phyloP scores from a whole-genome alignment of 2,888 invertebrate genomes.

The Venusia cambrica region DNA sequence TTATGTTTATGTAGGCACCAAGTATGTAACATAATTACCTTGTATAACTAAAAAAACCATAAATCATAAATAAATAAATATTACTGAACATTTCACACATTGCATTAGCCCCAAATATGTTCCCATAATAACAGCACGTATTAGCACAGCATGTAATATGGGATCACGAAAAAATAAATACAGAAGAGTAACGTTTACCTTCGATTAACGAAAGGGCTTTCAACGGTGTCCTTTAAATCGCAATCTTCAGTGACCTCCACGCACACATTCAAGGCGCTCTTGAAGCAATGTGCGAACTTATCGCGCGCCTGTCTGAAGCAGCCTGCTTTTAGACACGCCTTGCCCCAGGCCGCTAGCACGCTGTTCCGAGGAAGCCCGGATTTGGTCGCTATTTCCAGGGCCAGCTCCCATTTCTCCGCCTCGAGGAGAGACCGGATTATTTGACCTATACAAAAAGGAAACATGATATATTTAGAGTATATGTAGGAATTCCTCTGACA shows the following conservation, averaged over 20 bases:
- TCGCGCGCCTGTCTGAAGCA: conserved; percentile 88
- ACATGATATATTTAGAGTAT: too few species aligned
- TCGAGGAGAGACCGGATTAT: conserved; percentile 88
- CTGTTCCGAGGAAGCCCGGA: conserved; percentile 89
- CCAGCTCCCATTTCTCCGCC: conserved; percentile 92
- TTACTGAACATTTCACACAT: too few species aligned
- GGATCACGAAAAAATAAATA: too few species aligned
- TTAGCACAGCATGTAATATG: too few species aligned
- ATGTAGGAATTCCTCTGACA: too few species aligned
- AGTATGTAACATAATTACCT: too few species aligned
- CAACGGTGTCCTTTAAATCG: conserved; percentile 64
- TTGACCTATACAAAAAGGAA: conserved; percentile 73
- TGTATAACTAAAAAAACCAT: too few species aligned
- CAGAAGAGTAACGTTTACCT: too few species aligned
- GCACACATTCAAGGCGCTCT: conserved; percentile 53
- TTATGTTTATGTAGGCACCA: too few species aligned
- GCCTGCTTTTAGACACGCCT: conserved; percentile 89
- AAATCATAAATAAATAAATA: too few species aligned
- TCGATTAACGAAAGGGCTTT: conserved; percentile 50
- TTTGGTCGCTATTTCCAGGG: conserved; percentile 92
- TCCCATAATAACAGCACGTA: too few species aligned
- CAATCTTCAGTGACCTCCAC: conserved; percentile 60
- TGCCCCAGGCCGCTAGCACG: conserved; percentile 94
- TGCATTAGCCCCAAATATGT: too few species aligned
- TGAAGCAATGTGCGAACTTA: conserved; percentile 83